Evolutionary conservation across 2,113 vertebrate species (phyloP).

Genomic region (Panthera tigris): DNA sequence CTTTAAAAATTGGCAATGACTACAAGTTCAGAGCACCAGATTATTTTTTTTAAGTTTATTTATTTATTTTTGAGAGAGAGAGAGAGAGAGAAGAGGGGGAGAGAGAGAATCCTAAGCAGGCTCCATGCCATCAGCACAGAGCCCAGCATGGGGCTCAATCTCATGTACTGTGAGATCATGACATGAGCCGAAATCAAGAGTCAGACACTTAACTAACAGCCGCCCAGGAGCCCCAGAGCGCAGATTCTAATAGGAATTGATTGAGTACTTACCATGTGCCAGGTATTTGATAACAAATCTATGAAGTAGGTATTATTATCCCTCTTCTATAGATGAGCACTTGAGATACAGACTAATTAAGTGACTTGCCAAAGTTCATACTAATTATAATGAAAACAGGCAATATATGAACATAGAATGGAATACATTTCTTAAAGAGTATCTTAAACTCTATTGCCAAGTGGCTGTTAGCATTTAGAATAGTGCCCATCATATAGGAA

Average conservation of each 20-base stretch:
- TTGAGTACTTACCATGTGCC: neutral
- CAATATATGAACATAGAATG: neutral
- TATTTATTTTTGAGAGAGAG: too few relatives aligned
- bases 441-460: neutral
- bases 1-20: neutral
- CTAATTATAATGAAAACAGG: neutral
- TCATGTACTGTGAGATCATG: too few relatives aligned
- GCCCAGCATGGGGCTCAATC: too few relatives aligned
- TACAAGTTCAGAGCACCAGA: neutral
- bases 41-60: neutral
- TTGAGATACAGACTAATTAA: neutral
- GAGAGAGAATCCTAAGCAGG: too few relatives aligned
- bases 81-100: too few relatives aligned
- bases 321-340: neutral
- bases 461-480: neutral
- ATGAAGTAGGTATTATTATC: neutral
- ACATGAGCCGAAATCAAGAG: too few relatives aligned
- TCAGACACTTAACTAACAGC: too few relatives aligned
- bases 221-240: neutral
- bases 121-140: too few relatives aligned
- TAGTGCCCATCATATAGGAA: neutral
- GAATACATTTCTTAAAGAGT: neutral
- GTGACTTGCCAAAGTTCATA: neutral
- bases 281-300: neutral
- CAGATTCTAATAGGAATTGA: neutral